Conservation (phyloP, 2,888 invertebrate species). For the Agrotis clavis region DNA sequence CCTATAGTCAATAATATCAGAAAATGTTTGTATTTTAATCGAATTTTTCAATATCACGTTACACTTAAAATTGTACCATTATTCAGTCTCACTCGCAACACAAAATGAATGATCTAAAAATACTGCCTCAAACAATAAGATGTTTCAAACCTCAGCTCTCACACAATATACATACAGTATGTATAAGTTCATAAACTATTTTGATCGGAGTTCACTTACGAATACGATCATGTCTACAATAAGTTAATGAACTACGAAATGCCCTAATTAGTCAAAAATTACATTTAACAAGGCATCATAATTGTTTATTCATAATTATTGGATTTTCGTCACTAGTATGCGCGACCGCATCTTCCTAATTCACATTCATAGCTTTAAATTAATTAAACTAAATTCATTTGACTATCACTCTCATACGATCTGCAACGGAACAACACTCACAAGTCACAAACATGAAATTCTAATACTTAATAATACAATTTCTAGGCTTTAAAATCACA, state of each 20-base stretch:
- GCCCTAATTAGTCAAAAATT: slow-evolving; percentile 89
- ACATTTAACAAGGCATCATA: slow-evolving; percentile 89
- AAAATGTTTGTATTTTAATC: slow-evolving; percentile 78
- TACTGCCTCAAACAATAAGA: slow-evolving; percentile 87
- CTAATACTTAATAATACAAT: slow-evolving; percentile 91
- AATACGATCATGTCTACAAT: slow-evolving; percentile 88
- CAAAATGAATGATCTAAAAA: slow-evolving; percentile 87
- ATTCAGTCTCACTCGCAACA: slow-evolving; percentile 89
- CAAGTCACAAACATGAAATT: slow-evolving; percentile 88
- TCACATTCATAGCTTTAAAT: slow-evolving; percentile 88
- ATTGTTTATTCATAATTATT: slow-evolving; percentile 88
- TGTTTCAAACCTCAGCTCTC: slow-evolving; percentile 74
- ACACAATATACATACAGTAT: slow-evolving; percentile 77
- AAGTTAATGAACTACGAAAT: slow-evolving; percentile 90
- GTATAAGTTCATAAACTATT: slow-evolving; percentile 78
- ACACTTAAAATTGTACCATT: slow-evolving; percentile 87
- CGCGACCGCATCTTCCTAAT: slow-evolving; percentile 91
- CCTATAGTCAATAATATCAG: slow-evolving; percentile 81
- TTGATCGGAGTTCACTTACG: slow-evolving; percentile 87
- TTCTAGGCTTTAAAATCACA: slow-evolving; percentile 89
- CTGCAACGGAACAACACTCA: slow-evolving; percentile 84
- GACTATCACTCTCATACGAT: slow-evolving; percentile 88
- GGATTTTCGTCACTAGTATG: slow-evolving; percentile 91
- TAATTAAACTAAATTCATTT: slow-evolving; percentile 89
- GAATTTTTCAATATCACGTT: slow-evolving; percentile 79